These are phyloP conservation scores for Notodromas monacha DNA, from an alignment of 2,888 invertebrate species.

Conservation along the genomic window DNA sequence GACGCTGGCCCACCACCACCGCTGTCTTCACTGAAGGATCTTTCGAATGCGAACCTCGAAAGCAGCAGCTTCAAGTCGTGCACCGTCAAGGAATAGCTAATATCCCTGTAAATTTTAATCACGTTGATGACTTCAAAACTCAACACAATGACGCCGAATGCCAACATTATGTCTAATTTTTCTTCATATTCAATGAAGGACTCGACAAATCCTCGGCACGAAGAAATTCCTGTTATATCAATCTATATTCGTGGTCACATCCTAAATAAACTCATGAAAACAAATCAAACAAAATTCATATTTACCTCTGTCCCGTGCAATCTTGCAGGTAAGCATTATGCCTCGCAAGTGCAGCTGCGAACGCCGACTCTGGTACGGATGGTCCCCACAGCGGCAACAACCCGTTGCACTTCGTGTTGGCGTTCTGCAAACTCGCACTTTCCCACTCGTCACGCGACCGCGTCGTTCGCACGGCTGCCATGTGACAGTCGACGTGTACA, in stretches of 20 bases:
- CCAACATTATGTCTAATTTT: no score
- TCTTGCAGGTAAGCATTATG: conserved; percentile 51
- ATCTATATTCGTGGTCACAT: background rate
- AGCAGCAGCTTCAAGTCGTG: conserved; percentile 73
- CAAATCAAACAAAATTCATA: no score
- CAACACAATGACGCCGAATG: background rate
- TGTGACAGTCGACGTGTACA: conserved; percentile 91
- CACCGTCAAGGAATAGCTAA: conserved; percentile 27
- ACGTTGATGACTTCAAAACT: background rate
- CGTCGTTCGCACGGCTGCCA: conserved; percentile 56
- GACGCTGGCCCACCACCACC: conserved; percentile 88
- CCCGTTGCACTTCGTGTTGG: conserved; percentile 88
- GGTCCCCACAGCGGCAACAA: conserved; percentile 86
- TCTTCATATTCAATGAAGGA: no score
- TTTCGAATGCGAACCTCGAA: conserved; percentile 60
- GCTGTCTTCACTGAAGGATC: conserved; percentile 85
- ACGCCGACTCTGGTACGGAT: conserved; percentile 61
- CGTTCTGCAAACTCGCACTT: conserved; percentile 83
- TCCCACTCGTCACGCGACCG: conserved; percentile 78
- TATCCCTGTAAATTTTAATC: conserved; percentile 13
- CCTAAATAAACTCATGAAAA: background rate
- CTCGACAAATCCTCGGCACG: no score
- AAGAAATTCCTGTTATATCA: background rate
- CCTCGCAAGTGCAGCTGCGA: conserved; percentile 66
- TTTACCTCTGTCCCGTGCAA: conserved; percentile 15